Base-by-base conservation (phyloP, 1,140 invertebrate genomes). In the Theocolax elegans region DNA sequence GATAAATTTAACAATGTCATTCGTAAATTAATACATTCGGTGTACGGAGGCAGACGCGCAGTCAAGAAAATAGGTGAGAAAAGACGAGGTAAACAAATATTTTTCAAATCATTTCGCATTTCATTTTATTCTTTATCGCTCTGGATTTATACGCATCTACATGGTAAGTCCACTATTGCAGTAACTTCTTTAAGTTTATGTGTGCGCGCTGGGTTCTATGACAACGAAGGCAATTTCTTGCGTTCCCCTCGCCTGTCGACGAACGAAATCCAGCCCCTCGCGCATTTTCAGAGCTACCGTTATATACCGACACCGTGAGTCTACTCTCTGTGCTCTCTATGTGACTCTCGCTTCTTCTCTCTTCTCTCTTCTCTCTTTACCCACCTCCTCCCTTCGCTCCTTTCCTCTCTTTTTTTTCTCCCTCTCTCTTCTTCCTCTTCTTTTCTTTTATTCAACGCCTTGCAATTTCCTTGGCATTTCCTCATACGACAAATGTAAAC, bases 401-500 rank as follows among this genome's bases (percentile, higher is more conserved):
- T 15, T 8, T 12, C n/a, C 46, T 63, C 12, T 63, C 9, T 10
- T 21, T 35, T 40, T 3, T 9, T 9, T 3, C 1, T 54, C 8
- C 13, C 29, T 56, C 10, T 29, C 38, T 66, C 25, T 23, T 4
- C 38, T 19, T 10, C 15, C 21, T 56, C 15, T 21, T 27, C 48
- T 17, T 23, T 25, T 53, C n/a, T 27, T 19, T 42, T 35, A 15
- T 48, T 48, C n/a, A 29, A 38, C 49, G 25, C 49, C 29, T 49
- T 38, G 54, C 46, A 49, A 59, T 58, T 68, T 68, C n/a, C 53
- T 59, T 10, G 27, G 13, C 53, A 38, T 59, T 29, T 49, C 9
- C 29, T 38, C 42, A n/a, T 13, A 29, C 56, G 56, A 49, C 54
- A 60, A 59, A 68, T 59, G 56, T 68, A 68, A 72, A 75, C 59